phyloP scores from a whole-genome alignment of 2,888 invertebrate species.

The Troilus luridus region DNA sequence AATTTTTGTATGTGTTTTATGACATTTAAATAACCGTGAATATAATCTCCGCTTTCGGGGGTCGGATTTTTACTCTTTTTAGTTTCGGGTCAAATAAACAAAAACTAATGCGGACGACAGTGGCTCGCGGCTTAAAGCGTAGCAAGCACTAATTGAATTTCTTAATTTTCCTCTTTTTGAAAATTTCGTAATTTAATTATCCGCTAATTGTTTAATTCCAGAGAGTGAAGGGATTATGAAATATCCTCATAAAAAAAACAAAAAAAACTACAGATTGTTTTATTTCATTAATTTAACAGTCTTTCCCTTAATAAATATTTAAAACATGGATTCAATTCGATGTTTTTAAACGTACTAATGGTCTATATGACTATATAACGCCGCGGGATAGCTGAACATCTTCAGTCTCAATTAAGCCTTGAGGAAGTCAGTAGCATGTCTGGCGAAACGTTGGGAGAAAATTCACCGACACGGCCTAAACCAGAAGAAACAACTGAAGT shows the following conservation, averaged over 20 bases:
- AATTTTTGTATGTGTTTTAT: background rate
- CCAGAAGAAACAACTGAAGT: too few relatives aligned
- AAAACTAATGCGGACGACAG: background rate
- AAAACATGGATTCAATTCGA: too few relatives aligned
- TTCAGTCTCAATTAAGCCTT: too few relatives aligned
- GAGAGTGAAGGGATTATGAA: background rate
- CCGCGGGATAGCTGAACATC: too few relatives aligned
- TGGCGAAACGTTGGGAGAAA: too few relatives aligned
- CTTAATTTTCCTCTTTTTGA: background rate
- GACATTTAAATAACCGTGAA: background rate
- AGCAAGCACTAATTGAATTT: background rate
- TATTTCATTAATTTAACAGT: background rate
- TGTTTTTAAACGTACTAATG: too few relatives aligned
- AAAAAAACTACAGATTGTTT: background rate
- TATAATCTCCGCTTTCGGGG: background rate
- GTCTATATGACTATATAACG: too few relatives aligned
- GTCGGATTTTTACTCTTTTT: background rate
- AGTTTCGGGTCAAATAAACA: background rate
- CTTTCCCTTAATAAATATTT: too few relatives aligned
- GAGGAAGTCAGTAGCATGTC: too few relatives aligned
- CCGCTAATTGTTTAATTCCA: background rate
- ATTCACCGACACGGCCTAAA: too few relatives aligned
- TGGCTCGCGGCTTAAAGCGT: background rate
- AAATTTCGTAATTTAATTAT: background rate
- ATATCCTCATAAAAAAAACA: background rate